Evolutionary conservation across 1,140 invertebrate species (phyloP), one percentile per base, ranked within the genome.

Genomic region (Chionoecetes opilio): DNA sequence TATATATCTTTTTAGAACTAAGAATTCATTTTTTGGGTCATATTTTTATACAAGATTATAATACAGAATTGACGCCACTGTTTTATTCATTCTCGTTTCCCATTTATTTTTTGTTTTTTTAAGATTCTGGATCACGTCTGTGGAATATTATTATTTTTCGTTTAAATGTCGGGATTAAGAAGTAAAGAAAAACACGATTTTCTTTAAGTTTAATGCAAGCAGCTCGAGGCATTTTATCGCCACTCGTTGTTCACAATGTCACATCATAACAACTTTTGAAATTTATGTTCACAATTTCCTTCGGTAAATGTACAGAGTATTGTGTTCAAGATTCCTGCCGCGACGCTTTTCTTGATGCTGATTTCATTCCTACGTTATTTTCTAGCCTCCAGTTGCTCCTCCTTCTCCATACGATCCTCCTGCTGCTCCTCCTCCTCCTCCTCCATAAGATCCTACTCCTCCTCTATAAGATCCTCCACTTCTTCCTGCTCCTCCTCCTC

Each of bases 241-340:
- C 0, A 1, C 63, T 75, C n/a, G 11, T 26, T 75, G 63, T 75
- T 21, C 21, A 21, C 8, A 14, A 2, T 21, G 63, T 75, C n/a
- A n/a, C 63, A 75, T n/a, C 63, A 11, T 75, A 75, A 75, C 63
- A 17, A n/a, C 63, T 1, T 75, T n/a, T n/a, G 26, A 1, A 6
- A 75, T 75, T 75, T 75, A 75, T 75, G 63, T n/a, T 75, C 63
- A 75, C 63, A 75, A 75, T 75, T 21, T 75, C 88, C 41, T 53
- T 91, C 46, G 5, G 37, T n/a, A 91, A 46, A 91, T 91, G 6
- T 26, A 38, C 9, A 53, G n/a, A 46, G 21, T 34, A 46, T 53
- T 41, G 53, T 34, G 21, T 63, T 34, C 32, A 34, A 26, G 26
- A 21, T n/a, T n/a, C 41, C 53, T 63, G 89, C 29, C 17, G 53